Conservation (phyloP, 2,888 invertebrate genomes). For the Idaea dimidiata region DNA sequence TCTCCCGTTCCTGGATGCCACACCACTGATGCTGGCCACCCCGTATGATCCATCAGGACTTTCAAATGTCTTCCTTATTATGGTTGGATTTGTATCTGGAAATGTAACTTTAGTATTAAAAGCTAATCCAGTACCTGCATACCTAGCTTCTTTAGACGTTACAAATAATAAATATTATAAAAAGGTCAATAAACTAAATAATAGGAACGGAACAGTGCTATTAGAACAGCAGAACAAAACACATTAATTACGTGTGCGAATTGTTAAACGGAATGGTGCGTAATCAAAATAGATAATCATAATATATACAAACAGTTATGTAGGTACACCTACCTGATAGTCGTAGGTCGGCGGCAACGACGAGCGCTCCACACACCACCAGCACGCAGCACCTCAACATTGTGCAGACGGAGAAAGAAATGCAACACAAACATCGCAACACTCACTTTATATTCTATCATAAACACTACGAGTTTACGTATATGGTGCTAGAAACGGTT, state of each 20-base stretch:
- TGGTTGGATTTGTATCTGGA: constrained; percentile 18
- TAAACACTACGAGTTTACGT: constrained; percentile 53
- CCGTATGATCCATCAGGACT: constrained; percentile 38
- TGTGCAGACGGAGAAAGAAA: constrained; percentile 47
- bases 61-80: constrained; percentile 24
- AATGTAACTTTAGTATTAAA: constrained; percentile 5
- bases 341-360: constrained; percentile 26
- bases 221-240: neutral
- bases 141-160: neutral
- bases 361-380: constrained; percentile 31
- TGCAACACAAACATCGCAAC: constrained; percentile 45
- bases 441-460: constrained; percentile 57
- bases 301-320: neutral
- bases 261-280: constrained; percentile 1
- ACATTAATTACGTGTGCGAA: neutral
- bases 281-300: neutral
- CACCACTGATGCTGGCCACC: constrained; percentile 51
- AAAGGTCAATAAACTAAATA: neutral
- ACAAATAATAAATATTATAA: neutral
- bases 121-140: neutral
- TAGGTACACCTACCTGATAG: constrained; percentile 38
- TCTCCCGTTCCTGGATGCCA: constrained; percentile 54
- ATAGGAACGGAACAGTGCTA: neutral
- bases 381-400: constrained; percentile 42
- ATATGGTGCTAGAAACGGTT: constrained; percentile 55